Conservation (phyloP, 2,113 vertebrate genomes). For the Opisthocomus hoazin region DNA sequence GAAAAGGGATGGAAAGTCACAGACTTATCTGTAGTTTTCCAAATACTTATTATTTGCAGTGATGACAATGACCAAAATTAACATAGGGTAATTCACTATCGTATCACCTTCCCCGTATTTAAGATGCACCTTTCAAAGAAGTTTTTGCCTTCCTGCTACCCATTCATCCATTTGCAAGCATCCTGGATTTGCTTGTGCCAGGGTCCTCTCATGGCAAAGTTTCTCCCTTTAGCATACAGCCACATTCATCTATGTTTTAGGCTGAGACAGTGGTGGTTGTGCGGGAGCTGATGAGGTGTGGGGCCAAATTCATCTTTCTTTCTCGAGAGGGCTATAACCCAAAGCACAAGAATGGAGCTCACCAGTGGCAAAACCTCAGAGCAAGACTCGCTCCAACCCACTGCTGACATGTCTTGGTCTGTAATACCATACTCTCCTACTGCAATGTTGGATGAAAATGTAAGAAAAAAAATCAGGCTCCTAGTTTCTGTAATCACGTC, state of each 20-base stretch:
- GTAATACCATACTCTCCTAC: not conserved
- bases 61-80: not conserved
- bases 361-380: not conserved
- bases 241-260: not conserved
- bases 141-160: not conserved
- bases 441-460: fast-evolving
- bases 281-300: not conserved
- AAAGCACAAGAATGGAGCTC: not conserved
- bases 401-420: not conserved
- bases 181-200: not conserved
- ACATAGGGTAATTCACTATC: not conserved
- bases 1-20: not conserved
- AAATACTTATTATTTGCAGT: not conserved
- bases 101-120: not conserved
- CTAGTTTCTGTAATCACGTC: not conserved
- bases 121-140: not conserved
- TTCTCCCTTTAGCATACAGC: not conserved
- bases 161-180: not conserved
- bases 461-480: not conserved
- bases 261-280: not conserved
- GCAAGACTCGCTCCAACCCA: not conserved
- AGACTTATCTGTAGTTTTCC: not conserved
- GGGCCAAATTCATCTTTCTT: not conserved
- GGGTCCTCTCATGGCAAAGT: not conserved
- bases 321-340: not conserved